These are phyloP conservation scores for Unio pictorum DNA, from an alignment of 2,888 invertebrate species.

Conservation along the genomic window DNA sequence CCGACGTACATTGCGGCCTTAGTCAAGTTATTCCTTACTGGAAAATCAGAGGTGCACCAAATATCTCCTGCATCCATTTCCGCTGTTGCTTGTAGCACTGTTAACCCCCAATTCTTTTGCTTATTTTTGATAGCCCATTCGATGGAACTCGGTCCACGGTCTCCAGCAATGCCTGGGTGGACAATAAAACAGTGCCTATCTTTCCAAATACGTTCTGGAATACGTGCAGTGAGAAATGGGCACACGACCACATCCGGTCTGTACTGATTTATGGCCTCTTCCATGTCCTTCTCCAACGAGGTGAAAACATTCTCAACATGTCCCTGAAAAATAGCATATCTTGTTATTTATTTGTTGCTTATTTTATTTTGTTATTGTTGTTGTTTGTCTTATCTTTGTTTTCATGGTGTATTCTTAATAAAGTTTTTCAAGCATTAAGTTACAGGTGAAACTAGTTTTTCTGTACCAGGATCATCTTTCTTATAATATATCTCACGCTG, in stretches of 20 bases:
- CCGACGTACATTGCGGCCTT: conserved; percentile 26
- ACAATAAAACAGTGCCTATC: conserved; percentile 20
- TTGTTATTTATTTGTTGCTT: no score
- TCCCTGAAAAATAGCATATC: no score
- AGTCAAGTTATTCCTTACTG: conserved; percentile 6
- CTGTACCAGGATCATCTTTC: no score
- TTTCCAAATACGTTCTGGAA: conserved; percentile 13
- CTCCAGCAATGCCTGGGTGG: conserved; percentile 26
- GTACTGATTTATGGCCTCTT: conserved; percentile 1
- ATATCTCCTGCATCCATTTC: conserved; percentile 18
- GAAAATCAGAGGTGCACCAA: conserved; percentile 22
- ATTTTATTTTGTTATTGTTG: no score
- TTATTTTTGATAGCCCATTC: conserved; percentile 15
- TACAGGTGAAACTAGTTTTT: no score
- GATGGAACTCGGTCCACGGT: conserved; percentile 22
- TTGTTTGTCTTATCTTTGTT: no score
- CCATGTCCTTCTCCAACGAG: conserved; percentile 1
- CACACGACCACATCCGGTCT: conserved; percentile 23
- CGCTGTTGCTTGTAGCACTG: conserved; percentile 12
- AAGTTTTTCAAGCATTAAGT: no score
- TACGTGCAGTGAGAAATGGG: conserved; percentile 20
- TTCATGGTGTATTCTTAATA: no score
- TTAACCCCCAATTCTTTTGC: conserved; percentile 13
- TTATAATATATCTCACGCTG: no score
- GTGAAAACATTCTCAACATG: no score